Evolutionary conservation across 2,888 invertebrate species (phyloP).

Genomic region (Siphlonurus alternatus): DNA sequence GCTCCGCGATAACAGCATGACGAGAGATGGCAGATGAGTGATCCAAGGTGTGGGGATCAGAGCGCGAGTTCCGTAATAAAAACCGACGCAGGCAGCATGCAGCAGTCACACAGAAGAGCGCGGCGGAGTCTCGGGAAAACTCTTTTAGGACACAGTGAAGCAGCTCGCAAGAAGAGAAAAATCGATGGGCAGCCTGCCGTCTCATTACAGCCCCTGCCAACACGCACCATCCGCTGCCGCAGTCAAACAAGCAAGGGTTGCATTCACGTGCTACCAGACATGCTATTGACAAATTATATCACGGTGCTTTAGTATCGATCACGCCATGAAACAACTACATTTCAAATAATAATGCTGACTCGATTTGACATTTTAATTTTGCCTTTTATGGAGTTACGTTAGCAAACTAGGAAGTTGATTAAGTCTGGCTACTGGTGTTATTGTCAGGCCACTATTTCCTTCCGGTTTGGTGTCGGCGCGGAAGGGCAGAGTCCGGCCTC

Average conservation of each 20-base stretch:
- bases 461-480: background rate
- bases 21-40: background rate
- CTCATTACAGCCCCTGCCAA: background rate
- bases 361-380: background rate
- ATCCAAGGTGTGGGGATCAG: too few relatives aligned
- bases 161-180: background rate
- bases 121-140: background rate
- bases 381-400: background rate
- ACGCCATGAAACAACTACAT: too few relatives aligned
- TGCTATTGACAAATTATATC: background rate
- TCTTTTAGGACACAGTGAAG: too few relatives aligned
- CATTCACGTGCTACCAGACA: background rate
- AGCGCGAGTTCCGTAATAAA: background rate
- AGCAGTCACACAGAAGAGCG: background rate
- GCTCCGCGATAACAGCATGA: too few relatives aligned
- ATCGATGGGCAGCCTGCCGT: background rate
- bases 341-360: too few relatives aligned
- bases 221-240: background rate
- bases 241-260: background rate
- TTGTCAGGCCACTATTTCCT: background rate
- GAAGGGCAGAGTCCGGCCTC: background rate
- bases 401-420: background rate
- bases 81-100: background rate
- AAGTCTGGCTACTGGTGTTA: background rate
- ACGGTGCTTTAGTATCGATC: background rate